Percentiles rank a stretch among this genome's conserved stretches.
Evolutionary conservation across 2,113 vertebrate genomes (phyloP).

Genomic region (Stomatorhinus ivindoensis): DNA sequence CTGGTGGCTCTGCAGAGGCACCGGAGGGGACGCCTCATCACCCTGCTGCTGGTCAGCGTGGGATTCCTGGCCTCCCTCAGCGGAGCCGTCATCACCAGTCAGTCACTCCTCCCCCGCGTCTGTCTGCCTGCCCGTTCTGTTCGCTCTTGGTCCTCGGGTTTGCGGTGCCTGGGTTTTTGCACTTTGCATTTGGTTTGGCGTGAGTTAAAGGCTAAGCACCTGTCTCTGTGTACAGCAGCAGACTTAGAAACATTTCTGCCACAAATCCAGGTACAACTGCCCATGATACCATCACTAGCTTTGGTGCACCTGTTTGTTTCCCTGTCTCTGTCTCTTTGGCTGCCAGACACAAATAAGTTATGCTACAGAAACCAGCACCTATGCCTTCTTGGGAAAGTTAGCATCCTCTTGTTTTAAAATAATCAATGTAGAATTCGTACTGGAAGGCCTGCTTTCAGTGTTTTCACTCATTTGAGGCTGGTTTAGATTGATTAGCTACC

Average conservation of each 20-base stretch:
- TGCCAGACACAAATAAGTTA: neutral
- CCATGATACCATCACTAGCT: neutral
- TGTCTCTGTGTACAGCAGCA: neutral
- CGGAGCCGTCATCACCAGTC: constrained; percentile 94
- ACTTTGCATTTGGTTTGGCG: neutral
- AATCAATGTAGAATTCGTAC: neutral
- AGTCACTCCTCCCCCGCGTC: constrained; percentile 47
- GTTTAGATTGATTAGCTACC: neutral
- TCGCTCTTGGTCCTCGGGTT: neutral
- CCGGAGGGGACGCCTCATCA: constrained; percentile 84
- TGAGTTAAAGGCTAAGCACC: neutral
- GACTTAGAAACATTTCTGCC: neutral
- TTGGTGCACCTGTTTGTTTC: neutral
- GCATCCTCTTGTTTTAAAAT: neutral
- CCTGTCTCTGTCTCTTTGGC: neutral
- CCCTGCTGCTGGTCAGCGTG: constrained; percentile 82
- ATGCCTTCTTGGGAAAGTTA: neutral
- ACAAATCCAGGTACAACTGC: neutral
- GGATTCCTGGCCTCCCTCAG: constrained; percentile 89
- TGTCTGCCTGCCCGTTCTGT: neutral
- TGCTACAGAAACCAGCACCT: neutral
- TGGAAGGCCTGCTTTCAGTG: neutral
- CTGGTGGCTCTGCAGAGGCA: constrained; percentile 93
- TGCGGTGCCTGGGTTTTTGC: neutral
- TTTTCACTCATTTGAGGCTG: neutral